Percentiles rank a stretch among this genome's conserved stretches.
These are phyloP conservation scores for Hylaea fasciaria DNA, from an alignment of 2,888 invertebrate genomes.

Conservation along the genomic window DNA sequence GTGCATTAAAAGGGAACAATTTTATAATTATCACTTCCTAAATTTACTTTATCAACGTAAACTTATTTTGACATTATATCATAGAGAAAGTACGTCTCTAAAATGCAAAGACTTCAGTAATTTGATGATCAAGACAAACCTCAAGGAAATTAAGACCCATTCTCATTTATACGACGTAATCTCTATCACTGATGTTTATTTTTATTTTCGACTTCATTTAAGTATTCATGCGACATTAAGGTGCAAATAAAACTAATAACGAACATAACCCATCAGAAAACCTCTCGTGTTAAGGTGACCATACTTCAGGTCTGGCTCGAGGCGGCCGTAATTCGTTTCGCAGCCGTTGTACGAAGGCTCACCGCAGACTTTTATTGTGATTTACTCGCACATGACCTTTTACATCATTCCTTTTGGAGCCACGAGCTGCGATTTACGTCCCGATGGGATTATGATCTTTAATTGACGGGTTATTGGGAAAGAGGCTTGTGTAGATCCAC, in stretches of 20 bases:
- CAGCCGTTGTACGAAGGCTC: constrained; percentile 53
- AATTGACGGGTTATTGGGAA: constrained; percentile 33
- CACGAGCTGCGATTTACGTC: constrained; percentile 53
- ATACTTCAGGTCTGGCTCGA: constrained; percentile 58
- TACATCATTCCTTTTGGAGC: constrained; percentile 50
- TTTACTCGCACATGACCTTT: constrained; percentile 71
- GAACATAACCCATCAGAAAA: constrained; percentile 1
- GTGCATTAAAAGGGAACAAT: too few relatives aligned
- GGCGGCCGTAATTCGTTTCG: constrained; percentile 73
- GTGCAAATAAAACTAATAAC: not conserved
- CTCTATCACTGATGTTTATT: not conserved
- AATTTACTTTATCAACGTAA: too few relatives aligned
- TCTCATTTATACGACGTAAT: not conserved
- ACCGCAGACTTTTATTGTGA: constrained; percentile 80
- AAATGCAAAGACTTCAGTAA: too few relatives aligned
- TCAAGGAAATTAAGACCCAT: too few relatives aligned
- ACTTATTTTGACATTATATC: too few relatives aligned
- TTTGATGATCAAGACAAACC: too few relatives aligned
- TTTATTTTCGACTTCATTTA: not conserved
- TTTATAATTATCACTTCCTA: too few relatives aligned
- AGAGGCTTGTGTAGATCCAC: constrained; percentile 9
- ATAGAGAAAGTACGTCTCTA: too few relatives aligned
- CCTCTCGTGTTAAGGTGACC: constrained; percentile 25
- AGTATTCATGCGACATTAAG: not conserved
- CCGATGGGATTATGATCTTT: constrained; percentile 30